phyloP scores from a whole-genome alignment of 2,888 invertebrate species.

The Diachrysia chrysitis region DNA sequence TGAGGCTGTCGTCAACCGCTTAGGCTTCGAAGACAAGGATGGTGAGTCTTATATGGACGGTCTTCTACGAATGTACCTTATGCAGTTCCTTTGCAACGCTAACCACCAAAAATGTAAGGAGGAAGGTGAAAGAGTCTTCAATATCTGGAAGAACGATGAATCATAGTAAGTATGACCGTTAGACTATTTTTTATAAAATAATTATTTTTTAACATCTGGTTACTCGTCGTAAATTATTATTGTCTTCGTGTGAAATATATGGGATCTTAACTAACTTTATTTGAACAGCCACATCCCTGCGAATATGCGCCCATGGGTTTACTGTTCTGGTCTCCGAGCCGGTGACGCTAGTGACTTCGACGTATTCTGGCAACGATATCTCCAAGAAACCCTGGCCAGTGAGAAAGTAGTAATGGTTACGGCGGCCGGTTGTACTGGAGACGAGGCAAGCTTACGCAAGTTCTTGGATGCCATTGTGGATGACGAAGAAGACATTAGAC shows the following conservation, averaged over 20 bases:
- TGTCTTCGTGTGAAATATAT: not conserved
- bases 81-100: slow-evolving; percentile 88
- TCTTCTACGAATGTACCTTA: slow-evolving; percentile 87
- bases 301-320: slow-evolving; percentile 91
- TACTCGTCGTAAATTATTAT: too few species aligned
- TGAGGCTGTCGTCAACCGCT: slow-evolving; percentile 79
- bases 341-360: slow-evolving; percentile 91
- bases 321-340: slow-evolving; percentile 92
- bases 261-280: slow-evolving; percentile 9
- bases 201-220: not conserved
- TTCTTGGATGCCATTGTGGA: slow-evolving; percentile 73
- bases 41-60: slow-evolving; percentile 86
- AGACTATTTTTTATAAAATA: not conserved
- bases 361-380: slow-evolving; percentile 90
- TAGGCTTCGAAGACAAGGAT: slow-evolving; percentile 84
- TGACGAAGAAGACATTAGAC: slow-evolving; percentile 71
- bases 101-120: slow-evolving; percentile 79
- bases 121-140: slow-evolving; percentile 77
- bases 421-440: slow-evolving; percentile 91
- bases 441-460: slow-evolving; percentile 73
- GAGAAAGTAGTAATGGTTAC: slow-evolving; percentile 91
- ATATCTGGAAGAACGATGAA: slow-evolving; percentile 72
- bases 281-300: slow-evolving; percentile 70
- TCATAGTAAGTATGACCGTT: slow-evolving; percentile 67
- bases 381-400: slow-evolving; percentile 89